Base-by-base conservation (phyloP, 2,797 vertebrate genomes). In the Pipistrellus pipistrellus region DNA sequence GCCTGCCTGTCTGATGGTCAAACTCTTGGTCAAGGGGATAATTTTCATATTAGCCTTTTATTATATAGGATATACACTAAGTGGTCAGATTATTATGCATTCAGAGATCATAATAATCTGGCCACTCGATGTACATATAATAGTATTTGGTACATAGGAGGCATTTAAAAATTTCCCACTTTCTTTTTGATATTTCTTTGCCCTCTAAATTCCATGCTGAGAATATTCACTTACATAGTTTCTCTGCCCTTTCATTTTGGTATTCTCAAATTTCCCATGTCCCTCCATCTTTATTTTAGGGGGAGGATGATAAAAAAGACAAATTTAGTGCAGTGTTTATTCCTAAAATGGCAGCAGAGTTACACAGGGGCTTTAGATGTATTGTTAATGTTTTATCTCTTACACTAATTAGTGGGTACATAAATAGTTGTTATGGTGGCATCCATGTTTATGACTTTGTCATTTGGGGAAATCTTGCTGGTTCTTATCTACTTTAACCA, bases 381-480 rank as follows among this genome's bases (percentile, higher is more conserved):
- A 32, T 62, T 85, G 10, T 72, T 72, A 80, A 80, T 20, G 32
- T 71, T 85, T 92, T 72, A 86, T 12, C 6, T 80, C 41, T 80
- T 62, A 78, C 7, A 80, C 25, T 72, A 72, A 12, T 21, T 51
- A 35, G 14, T 41, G 30, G 20, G 17, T 64, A 86, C 44, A 86
- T 48, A 78, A 78, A 86, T 62, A 46, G 30, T 32, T 92, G 7
- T 75, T 80, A 53, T 27, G 12, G 27, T 62, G 66, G 32, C 41
- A 84, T 55, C 21, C 44, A 90, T 76, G n/a, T 89, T 82, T 85
- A 93, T 87, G 41, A 27, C 7, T 91, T 53, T 80, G 13, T 81
- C 55, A 95, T 72, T 62, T 73, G 48, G 68, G n/a, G 48, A 55
- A 81, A 13, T 75, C 88, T 81, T 86, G 27, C 14, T 80, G 11